Percentiles rank a stretch among this genome's conserved stretches.
These are phyloP conservation scores for Caenorhabditis tropicalis DNA, from an alignment of 1,140 invertebrate species.

Conservation along the genomic window DNA sequence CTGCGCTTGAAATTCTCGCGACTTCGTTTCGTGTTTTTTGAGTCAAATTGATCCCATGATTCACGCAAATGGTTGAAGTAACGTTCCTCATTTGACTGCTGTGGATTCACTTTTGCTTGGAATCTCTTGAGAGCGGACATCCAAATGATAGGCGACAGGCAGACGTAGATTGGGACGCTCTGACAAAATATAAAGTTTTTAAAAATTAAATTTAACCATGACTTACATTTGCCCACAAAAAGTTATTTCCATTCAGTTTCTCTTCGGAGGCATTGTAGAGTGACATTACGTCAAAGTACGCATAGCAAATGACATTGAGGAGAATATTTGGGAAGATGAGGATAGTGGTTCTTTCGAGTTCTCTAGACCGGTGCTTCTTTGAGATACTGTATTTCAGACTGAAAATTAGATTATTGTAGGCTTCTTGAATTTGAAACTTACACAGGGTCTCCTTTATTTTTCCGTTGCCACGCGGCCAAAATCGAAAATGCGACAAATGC, in stretches of 20 bases:
- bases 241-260: not conserved
- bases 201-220: too few relatives aligned
- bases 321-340: not conserved
- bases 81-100: too few relatives aligned
- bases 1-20: too few relatives aligned
- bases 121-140: not conserved
- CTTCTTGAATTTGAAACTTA: too few relatives aligned
- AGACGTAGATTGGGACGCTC: not conserved
- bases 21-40: too few relatives aligned
- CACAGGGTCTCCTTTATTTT: too few relatives aligned
- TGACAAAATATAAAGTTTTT: not conserved
- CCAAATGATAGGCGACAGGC: not conserved
- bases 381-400: not conserved
- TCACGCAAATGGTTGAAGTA: too few relatives aligned
- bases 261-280: not conserved
- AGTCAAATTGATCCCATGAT: too few relatives aligned
- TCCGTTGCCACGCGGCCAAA: not conserved
- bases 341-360: not conserved
- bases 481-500: not conserved
- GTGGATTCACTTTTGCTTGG: not conserved
- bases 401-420: too few relatives aligned
- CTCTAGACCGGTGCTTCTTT: not conserved
- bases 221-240: not conserved
- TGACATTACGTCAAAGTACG: not conserved
- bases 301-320: not conserved